phyloP scores from a whole-genome alignment of 2,888 invertebrate species.

The Chrysolina americana region DNA sequence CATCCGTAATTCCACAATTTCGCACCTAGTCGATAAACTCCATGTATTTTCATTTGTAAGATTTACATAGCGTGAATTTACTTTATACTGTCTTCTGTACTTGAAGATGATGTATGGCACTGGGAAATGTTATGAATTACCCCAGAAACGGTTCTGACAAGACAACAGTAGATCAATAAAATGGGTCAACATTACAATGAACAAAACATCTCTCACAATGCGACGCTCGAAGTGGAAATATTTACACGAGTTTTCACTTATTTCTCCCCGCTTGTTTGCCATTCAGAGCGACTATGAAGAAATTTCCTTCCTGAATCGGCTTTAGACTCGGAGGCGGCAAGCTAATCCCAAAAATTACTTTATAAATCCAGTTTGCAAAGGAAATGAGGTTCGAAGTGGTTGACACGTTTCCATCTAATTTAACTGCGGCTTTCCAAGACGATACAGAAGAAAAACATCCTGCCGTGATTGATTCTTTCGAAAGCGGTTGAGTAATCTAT shows the following conservation, averaged over 20 bases:
- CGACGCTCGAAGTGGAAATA: conserved; percentile 39
- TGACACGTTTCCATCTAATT: conserved; percentile 7
- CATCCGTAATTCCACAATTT: too few relatives aligned
- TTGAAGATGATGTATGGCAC: too few relatives aligned
- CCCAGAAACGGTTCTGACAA: background rate
- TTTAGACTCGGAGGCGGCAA: conserved; percentile 9
- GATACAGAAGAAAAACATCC: background rate
- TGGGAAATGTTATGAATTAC: background rate
- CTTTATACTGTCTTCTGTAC: too few relatives aligned
- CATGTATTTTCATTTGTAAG: too few relatives aligned
- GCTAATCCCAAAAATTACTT: conserved; percentile 11
- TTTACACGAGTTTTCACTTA: conserved; percentile 44
- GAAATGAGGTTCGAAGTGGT: conserved; percentile 15
- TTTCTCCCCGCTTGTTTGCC: conserved; percentile 43
- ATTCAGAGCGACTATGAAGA: conserved; percentile 37
- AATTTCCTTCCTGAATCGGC: conserved; percentile 33
- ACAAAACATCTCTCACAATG: conserved; percentile 5
- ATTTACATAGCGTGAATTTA: too few relatives aligned
- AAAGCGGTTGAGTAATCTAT: background rate
- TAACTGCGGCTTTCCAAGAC: background rate
- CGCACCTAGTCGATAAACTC: too few relatives aligned
- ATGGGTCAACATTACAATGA: background rate
- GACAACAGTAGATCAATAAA: background rate
- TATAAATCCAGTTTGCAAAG: background rate
- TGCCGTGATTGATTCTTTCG: background rate